These are phyloP conservation scores for Chloroceryle amazona DNA, from an alignment of 2,797 vertebrate genomes.

Conservation along the genomic window DNA sequence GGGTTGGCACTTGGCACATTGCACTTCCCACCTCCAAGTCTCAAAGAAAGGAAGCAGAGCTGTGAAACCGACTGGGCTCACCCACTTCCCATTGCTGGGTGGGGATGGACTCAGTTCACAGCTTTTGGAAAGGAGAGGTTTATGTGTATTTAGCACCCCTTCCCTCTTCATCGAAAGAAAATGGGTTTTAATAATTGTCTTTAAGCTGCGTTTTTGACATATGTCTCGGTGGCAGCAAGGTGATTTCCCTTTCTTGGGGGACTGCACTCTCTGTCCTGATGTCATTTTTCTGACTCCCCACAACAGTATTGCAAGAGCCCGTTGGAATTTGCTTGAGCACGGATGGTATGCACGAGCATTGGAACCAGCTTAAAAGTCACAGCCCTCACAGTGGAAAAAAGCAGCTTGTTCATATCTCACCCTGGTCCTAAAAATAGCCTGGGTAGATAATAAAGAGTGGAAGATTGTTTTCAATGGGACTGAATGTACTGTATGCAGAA, in stretches of 20 bases:
- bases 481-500: constrained; percentile 52
- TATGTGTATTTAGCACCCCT: neutral
- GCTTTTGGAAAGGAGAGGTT: neutral
- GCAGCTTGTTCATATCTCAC: constrained; percentile 51
- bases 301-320: constrained; percentile 14
- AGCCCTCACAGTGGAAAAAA: neutral
- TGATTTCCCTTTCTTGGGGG: neutral
- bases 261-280: neutral
- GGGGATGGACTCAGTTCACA: constrained; percentile 2
- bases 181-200: neutral
- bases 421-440: constrained; percentile 54
- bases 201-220: neutral
- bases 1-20: neutral
- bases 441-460: constrained; percentile 50
- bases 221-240: neutral
- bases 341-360: constrained; percentile 29
- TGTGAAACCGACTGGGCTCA: constrained; percentile 36
- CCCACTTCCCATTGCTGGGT: constrained; percentile 66
- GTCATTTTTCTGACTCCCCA: neutral
- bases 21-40: constrained; percentile 39
- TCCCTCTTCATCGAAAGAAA: neutral
- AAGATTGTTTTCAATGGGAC: constrained; percentile 45
- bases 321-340: constrained; percentile 23
- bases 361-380: constrained; percentile 36
- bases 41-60: constrained; percentile 67